phyloP scores from a whole-genome alignment of 2,797 vertebrate species.

The Florisuga fusca region DNA sequence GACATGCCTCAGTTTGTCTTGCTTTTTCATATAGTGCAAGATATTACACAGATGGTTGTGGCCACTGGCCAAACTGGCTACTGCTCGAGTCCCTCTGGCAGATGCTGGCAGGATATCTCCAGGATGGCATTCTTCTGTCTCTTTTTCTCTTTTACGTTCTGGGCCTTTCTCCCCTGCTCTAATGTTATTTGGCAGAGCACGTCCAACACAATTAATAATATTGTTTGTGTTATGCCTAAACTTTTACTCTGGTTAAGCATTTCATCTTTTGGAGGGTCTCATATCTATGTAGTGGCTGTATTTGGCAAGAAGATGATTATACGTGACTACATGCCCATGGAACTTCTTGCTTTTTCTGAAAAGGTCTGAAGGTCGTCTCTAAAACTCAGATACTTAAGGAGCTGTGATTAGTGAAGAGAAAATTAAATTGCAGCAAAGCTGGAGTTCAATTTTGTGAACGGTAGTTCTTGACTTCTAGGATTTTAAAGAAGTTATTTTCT shows the following conservation, averaged over 20 bases:
- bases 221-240: slow-evolving; percentile 64
- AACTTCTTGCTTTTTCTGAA: slow-evolving; percentile 47
- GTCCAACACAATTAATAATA: slow-evolving; percentile 61
- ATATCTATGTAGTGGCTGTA: slow-evolving; percentile 25
- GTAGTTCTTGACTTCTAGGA: not conserved
- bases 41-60: slow-evolving; percentile 74
- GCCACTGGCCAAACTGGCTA: slow-evolving; percentile 70
- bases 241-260: slow-evolving; percentile 49
- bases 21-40: slow-evolving; percentile 46
- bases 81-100: slow-evolving; percentile 69
- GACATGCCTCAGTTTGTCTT: slow-evolving; percentile 67
- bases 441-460: slow-evolving; percentile 27
- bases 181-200: slow-evolving; percentile 37
- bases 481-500: slow-evolving; percentile 12
- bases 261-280: slow-evolving; percentile 60
- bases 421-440: slow-evolving; percentile 56
- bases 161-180: slow-evolving; percentile 20
- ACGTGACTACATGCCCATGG: slow-evolving; percentile 53
- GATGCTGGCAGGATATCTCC: slow-evolving; percentile 65
- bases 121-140: slow-evolving; percentile 38
- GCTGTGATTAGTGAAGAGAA: slow-evolving; percentile 21
- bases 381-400: slow-evolving; percentile 43
- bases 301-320: slow-evolving; percentile 52
- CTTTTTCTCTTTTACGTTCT: not conserved
- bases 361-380: slow-evolving; percentile 43